phyloP scores from a whole-genome alignment of 2,888 invertebrate species.

The Cacoxenus indagator region DNA sequence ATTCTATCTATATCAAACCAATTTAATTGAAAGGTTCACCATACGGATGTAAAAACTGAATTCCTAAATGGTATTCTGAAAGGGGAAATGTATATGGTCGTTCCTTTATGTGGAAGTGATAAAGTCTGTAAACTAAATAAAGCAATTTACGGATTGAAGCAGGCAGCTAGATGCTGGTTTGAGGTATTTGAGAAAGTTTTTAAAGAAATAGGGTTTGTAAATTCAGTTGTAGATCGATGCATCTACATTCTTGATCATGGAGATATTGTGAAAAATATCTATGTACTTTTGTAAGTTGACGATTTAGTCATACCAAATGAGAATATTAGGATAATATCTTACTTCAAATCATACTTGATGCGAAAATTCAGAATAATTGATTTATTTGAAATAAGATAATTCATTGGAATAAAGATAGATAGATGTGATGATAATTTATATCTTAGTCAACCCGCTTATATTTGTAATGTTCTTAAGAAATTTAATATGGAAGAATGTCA shows the following conservation, averaged over 20 bases:
- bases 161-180: slow-evolving; percentile 41
- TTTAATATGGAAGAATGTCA: slow-evolving; percentile 32
- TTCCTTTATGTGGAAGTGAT: slow-evolving; percentile 23
- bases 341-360: slow-evolving; percentile 34
- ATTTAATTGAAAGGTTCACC: slow-evolving; percentile 34
- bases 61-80: slow-evolving; percentile 36
- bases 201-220: slow-evolving; percentile 36
- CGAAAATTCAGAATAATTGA: slow-evolving; percentile 37
- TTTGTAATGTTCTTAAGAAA: slow-evolving; percentile 26
- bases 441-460: slow-evolving; percentile 31
- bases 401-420: slow-evolving; percentile 34
- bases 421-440: slow-evolving; percentile 26
- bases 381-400: slow-evolving; percentile 24
- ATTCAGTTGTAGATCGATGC: slow-evolving; percentile 31
- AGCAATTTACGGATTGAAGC: slow-evolving; percentile 46
- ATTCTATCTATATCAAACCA: slow-evolving; percentile 33
- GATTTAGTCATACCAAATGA: slow-evolving; percentile 43
- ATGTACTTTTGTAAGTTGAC: slow-evolving; percentile 44
- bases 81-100: slow-evolving; percentile 35
- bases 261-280: slow-evolving; percentile 36
- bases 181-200: slow-evolving; percentile 33
- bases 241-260: slow-evolving; percentile 37
- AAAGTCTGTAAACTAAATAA: slow-evolving; percentile 29
- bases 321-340: slow-evolving; percentile 33
- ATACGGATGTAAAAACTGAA: no score